Base-by-base conservation (phyloP, 2,113 vertebrate genomes). In the Corydoras sp. region DNA sequence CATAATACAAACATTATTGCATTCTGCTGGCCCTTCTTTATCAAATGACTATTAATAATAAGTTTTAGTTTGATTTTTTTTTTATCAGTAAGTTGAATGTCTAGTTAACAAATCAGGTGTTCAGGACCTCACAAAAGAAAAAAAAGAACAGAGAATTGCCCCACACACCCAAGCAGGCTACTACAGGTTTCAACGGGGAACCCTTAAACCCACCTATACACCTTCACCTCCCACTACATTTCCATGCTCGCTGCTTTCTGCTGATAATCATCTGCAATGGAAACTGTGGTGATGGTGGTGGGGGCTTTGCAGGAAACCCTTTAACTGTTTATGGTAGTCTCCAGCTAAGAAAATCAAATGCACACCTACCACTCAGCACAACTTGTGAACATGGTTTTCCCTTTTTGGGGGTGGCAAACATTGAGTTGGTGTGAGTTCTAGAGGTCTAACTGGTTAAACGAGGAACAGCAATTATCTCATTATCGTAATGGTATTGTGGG, bases 131-230 rank as follows among this genome's bases (percentile, higher is more conserved):
- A 61, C 72, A 65, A 67, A 53, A n/a, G n/a, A n/a, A 51, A 65
- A 71, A 11, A 51, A 18, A 72, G n/a, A 5, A 65, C 5, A 51
- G 29, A 72, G n/a, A 5, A 65, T 8, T 62, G 2, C 63, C 65
- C 68, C 74, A 73, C 60, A 65, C 35, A 35, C 62, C 62, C 35
- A 43, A 4, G 35, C 35, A 43, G 35, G 48, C 29, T 30, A 24
- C 18, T 24, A 24, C 18, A 24, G 18, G 18, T 24, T 24, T 24
- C 18, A 24, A 24, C 18, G 18, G 18, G 86, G 84, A 87, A 87
- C 84, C 88, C 87, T 88, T 24, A 54, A 85, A 84, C 83, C 83
- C 35, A 68, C 66, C 56, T 62, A 70, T 54, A 62, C 62, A 83
- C 80, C 56, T 35, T 54, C 53, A 62, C 74, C 73, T 76, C 77